Evolutionary conservation across 1,140 invertebrate genomes (phyloP).

Genomic region (Platyscapa corneri): DNA sequence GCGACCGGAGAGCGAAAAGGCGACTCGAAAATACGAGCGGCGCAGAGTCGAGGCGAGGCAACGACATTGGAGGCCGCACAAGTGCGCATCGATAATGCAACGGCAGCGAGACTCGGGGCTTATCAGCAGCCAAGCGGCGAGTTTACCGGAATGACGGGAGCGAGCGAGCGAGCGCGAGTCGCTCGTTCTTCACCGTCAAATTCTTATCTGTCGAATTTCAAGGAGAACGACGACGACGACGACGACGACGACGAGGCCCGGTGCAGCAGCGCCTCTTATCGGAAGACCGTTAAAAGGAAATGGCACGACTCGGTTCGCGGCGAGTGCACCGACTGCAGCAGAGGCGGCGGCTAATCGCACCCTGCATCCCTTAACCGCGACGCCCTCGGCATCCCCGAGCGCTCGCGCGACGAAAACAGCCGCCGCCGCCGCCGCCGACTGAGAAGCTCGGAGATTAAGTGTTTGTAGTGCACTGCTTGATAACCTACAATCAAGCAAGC

Average conservation of each 20-base stretch:
- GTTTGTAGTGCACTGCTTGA: background rate
- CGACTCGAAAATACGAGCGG: background rate
- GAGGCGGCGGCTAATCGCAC: no score
- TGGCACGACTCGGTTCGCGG: background rate
- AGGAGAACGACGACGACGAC: slow-evolving; percentile 3
- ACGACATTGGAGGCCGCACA: slow-evolving; percentile 62
- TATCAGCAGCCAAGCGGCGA: slow-evolving; percentile 54
- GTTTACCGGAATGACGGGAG: slow-evolving; percentile 47
- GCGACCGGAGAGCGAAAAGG: background rate
- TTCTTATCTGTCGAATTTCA: slow-evolving; percentile 38
- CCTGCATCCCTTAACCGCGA: no score
- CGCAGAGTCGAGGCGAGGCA: background rate
- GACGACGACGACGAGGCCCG: background rate
- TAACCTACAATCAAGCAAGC: background rate
- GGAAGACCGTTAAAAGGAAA: background rate
- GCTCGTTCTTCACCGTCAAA: slow-evolving; percentile 15
- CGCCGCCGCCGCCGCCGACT: no score
- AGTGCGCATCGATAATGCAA: slow-evolving; percentile 65
- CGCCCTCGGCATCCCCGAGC: no score
- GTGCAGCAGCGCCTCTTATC: background rate
- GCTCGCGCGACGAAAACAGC: no score
- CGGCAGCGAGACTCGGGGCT: slow-evolving; percentile 34
- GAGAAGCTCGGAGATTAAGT: no score
- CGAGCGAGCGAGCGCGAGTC: background rate
- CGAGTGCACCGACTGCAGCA: background rate